Evolutionary conservation across 2,797 vertebrate species (phyloP).

Genomic region (Phalanger gymnotis): DNA sequence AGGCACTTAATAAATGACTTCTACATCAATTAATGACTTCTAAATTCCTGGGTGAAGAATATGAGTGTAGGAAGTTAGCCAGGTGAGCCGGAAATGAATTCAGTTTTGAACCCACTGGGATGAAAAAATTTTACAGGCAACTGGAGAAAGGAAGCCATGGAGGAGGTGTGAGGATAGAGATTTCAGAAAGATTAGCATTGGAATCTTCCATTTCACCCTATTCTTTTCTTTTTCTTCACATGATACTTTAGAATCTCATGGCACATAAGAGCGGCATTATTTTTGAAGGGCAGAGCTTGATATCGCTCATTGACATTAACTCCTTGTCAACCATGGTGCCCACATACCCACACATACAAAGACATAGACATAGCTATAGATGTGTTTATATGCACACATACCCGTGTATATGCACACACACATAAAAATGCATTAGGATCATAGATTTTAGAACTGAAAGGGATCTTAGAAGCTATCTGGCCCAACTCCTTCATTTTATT

Average conservation of each 20-base stretch:
- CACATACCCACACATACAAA: no score
- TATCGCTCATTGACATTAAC: conserved; percentile 3
- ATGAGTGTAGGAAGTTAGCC: background rate
- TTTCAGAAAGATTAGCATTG: background rate
- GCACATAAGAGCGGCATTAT: background rate
- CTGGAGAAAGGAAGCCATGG: background rate
- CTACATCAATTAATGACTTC: no score
- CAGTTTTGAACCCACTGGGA: background rate
- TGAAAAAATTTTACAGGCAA: background rate
- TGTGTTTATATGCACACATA: background rate
- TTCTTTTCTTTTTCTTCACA: background rate
- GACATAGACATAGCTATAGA: background rate
- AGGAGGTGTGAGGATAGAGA: background rate
- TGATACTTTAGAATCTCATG: background rate
- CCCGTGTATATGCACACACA: background rate
- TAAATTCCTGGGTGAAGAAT: background rate
- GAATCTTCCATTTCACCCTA: background rate
- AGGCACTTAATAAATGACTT: background rate
- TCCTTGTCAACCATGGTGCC: background rate
- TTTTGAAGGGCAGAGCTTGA: conserved; percentile 4
- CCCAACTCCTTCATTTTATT: background rate
- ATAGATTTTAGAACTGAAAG: background rate
- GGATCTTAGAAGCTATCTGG: background rate
- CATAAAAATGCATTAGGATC: background rate
- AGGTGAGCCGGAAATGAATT: background rate